Conservation (phyloP, 2,888 invertebrate species). For the Trisateles emortualis region DNA sequence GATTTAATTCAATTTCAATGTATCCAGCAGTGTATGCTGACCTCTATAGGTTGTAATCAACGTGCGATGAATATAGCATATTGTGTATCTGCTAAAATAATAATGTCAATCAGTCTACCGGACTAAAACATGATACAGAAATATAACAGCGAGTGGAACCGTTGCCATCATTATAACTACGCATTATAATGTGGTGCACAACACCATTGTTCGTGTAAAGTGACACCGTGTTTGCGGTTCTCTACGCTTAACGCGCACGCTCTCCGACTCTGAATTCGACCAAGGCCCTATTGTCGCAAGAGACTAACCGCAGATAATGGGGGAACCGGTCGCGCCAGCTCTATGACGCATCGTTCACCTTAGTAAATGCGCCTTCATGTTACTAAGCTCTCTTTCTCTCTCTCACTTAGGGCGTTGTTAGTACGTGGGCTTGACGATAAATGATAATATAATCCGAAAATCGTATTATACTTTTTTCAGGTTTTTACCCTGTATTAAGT, state of each 20-base stretch:
- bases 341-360: constrained; percentile 71
- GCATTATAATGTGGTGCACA: constrained; percentile 52
- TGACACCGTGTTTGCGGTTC: constrained; percentile 66
- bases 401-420: neutral
- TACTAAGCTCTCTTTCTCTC: constrained; percentile 44
- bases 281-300: constrained; percentile 67
- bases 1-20: no score
- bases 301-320: constrained; percentile 72
- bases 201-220: constrained; percentile 74
- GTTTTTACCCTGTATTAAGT: no score
- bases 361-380: constrained; percentile 61
- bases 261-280: constrained; percentile 68
- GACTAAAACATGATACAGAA: constrained; percentile 4
- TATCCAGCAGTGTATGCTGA: no score
- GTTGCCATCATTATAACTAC: constrained; percentile 10
- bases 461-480: no score
- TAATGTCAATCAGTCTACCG: neutral
- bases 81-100: no score
- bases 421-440: neutral
- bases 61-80: no score
- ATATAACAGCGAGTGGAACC: constrained; percentile 6
- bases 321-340: constrained; percentile 72
- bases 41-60: no score
- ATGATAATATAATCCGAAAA: neutral
- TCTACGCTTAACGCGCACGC: constrained; percentile 62